Conservation (phyloP, 1,140 invertebrate species). For the Saccostrea echinata region DNA sequence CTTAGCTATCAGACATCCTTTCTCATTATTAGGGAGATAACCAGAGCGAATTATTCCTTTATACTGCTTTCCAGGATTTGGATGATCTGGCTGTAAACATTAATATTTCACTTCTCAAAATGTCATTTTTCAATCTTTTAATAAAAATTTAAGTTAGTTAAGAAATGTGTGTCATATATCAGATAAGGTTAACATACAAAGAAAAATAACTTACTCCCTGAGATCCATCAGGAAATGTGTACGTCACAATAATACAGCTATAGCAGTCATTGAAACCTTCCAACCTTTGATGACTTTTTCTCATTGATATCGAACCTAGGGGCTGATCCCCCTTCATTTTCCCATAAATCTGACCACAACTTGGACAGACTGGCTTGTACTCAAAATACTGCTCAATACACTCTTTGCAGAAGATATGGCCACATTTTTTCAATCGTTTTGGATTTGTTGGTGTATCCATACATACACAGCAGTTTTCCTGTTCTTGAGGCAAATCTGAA, state of each 20-base stretch:
- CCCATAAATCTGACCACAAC: constrained; percentile 60
- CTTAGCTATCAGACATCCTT: constrained; percentile 44
- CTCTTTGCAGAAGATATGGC: constrained; percentile 50
- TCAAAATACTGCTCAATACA: constrained; percentile 57
- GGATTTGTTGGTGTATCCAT: constrained; percentile 20
- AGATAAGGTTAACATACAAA: background rate
- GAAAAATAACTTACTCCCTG: constrained; percentile 54
- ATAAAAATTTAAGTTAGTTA: background rate
- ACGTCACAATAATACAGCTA: constrained; percentile 44
- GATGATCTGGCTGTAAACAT: constrained; percentile 40
- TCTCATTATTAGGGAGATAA: constrained; percentile 44
- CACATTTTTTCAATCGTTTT: constrained; percentile 36
- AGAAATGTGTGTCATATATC: background rate
- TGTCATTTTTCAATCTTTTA: too few relatives aligned
- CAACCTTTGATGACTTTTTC: background rate
- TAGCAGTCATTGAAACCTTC: constrained; percentile 46
- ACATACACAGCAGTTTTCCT: constrained; percentile 17
- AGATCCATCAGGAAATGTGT: constrained; percentile 49
- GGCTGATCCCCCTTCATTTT: constrained; percentile 61
- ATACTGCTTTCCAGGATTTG: constrained; percentile 38
- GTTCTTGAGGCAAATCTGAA: background rate
- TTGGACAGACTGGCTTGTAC: constrained; percentile 56
- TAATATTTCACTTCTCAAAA: background rate
- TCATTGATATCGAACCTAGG: constrained; percentile 48
- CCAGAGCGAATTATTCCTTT: constrained; percentile 37